phyloP scores from a whole-genome alignment of 92 coral and sea anemone species.

The Epizoanthus scotinus region DNA sequence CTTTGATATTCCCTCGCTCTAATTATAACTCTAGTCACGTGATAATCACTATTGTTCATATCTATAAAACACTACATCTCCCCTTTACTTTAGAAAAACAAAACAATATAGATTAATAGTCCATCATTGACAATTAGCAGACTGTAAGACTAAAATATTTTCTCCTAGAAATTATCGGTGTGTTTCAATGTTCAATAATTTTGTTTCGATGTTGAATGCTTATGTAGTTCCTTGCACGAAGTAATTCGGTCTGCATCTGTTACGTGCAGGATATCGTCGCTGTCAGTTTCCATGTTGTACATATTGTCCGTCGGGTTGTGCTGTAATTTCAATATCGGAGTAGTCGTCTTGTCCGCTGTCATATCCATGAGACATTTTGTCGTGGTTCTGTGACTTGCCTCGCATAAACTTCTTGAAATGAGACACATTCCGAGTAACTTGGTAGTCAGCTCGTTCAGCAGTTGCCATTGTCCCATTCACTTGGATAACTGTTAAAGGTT shows the following conservation, averaged over 20 bases:
- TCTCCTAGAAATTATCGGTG: background rate
- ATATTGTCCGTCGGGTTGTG: background rate
- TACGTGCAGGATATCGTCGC: conserved; percentile 8
- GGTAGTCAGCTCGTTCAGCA: conserved; percentile 13
- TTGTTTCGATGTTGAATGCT: background rate
- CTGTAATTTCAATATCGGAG: background rate
- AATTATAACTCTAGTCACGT: too few relatives aligned
- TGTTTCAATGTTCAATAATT: background rate
- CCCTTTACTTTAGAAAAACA: background rate
- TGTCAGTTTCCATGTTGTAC: background rate
- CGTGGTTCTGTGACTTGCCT: background rate
- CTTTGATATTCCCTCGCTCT: too few relatives aligned
- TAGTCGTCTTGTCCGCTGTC: background rate
- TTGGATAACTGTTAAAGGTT: conserved; percentile 36
- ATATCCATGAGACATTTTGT: background rate
- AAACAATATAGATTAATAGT: background rate
- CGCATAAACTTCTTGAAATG: conserved; percentile 32
- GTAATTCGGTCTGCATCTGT: conserved; percentile 3
- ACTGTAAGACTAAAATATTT: background rate
- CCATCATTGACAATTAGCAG: background rate
- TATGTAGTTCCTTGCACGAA: background rate
- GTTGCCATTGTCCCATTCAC: conserved; percentile 41
- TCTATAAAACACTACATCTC: conserved; percentile 22
- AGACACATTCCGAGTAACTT: conserved; percentile 36
- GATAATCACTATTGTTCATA: too few relatives aligned